Evolutionary conservation across 1,140 invertebrate species (phyloP), one percentile per base, ranked within the genome.

Genomic region (Gonatopus flavifemur): DNA sequence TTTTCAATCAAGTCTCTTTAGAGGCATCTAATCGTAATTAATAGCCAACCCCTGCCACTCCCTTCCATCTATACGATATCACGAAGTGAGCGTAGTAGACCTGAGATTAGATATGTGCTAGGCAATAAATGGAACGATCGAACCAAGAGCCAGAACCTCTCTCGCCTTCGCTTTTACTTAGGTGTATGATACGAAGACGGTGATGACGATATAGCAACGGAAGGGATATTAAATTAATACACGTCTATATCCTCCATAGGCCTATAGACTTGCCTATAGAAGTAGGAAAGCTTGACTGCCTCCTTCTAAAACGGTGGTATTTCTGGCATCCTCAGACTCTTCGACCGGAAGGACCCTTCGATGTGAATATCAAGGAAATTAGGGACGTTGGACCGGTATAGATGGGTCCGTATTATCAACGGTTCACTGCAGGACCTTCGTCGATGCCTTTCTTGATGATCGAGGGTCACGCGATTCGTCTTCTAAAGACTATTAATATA

Each of bases 311-410:
- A 40, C 57, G 43, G 58, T 66, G 69, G 60, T 64, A 77, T 76
- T 72, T 68, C 67, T 65, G 64, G 70, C 66, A 74, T 76, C 71
- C 68, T 74, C 74, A 64, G 66, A 66, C 52, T 64, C 59, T 57
- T 72, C 68, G 65, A 63, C 64, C 66, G 71, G 71, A 76, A 76
- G 63, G 58, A 65, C 65, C 69, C 69, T 69, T 63, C 69, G 67
- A 72, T 61, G 64, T 45, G 72, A 72, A 70, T 73, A 75, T 76
- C 70, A 70, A 72, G 72, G 73, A 77, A 77, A 76, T 76, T 75
- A 72, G 70, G 65, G 57, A 64, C 57, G 54, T 43, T 42, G 38
- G 33, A n/a, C n/a, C n/a, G n/a, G n/a, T n/a, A n/a, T 57, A 61
- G 66, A 59, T 64, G 57, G 53, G 55, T 60, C 56, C 64, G 57